Base-by-base conservation (phyloP, 2,797 vertebrate species). In the Helicolenus hilgendorfi region DNA sequence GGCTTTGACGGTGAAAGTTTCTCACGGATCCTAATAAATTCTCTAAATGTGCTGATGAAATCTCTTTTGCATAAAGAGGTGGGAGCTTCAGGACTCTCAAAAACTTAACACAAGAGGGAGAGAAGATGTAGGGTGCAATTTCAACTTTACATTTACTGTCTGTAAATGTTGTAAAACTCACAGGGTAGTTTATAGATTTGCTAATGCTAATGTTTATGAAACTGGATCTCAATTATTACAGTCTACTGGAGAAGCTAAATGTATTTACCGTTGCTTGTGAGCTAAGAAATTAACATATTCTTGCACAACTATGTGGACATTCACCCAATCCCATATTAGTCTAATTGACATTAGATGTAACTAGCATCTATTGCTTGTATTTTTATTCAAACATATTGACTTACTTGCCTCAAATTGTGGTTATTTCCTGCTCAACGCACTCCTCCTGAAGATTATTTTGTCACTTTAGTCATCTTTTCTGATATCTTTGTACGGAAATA, bases 11-110 rank as follows among this genome's bases (percentile, higher is more conserved):
- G 85, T 86, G 67, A 60, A 70, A 72, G 35, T 92, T 92, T 91
- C 82, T 73, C 73, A 76, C 31, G 4, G 76, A 93, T 91, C 79
- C 92, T 88, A 87, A 96, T 94, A 77, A 92, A 96, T 95, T 93
- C 71, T 79, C 55, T 56, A 91, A 95, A 94, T 90, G 73, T 94
- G 89, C 93, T 93, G 92, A 96, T 92, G 85, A 89, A 90, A 91
- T 85, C 62, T 60, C 69, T 91, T 95, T 86, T 92, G 82, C 85
- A 93, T 85, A 88, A 91, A 91, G 58, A 86, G 79, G 60, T 36
- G 72, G 45, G 59, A 79, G 89, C 75, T 81, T 85, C 24, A 49
- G 70, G 67, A 83, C 77, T 83, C 84, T 86, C 69, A 80, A 71
- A 95, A 86, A 74, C 72, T 77, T 65, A 38, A 36, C 87, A 63